Evolutionary conservation across 2,797 vertebrate genomes (phyloP), one percentile per base, ranked within the genome.

Genomic region (Acanthurus leucopareius): DNA sequence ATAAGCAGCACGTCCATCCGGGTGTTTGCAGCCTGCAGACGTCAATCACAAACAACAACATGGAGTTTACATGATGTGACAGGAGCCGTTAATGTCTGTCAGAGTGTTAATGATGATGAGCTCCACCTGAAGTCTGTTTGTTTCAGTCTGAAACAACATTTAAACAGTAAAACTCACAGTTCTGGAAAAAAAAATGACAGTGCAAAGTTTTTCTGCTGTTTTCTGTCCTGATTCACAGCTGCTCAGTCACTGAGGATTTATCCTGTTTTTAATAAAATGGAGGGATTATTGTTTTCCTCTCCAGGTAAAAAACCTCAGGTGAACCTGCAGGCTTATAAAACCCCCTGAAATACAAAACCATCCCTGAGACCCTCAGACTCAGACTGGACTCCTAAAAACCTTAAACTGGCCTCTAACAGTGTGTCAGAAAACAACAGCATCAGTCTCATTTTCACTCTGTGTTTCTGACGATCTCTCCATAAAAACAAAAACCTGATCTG

Each of bases 11-110:
- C 45, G 38, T 60, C 14, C 57, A 48, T 35, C 57, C 32, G 62
- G 35, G 53, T 48, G 48, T 72, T 47, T 9, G 10, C 61, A 1
- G 60, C 49, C 47, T 53, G 67, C 47, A 53, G 5, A 20, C 58
- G 9, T 82, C 62, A 60, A 13, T 82, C 66, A 72, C 62, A 62
- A 78, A 78, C 70, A 77, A 64, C 47, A 75, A 70, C 48, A 74
- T 9, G 48, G 6, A 74, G 71, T 70, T 75, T 45, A 75, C 42
- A 32, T 0, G 13, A 85, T 56, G 73, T 73, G 83, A 75, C 82
- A 75, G 22, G 1, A 40, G 20, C 61, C 62, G 65, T 59, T 65
- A 51, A 19, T 19, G 7, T 40, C 49, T 22, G 71, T 67, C 51
- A 32, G 74, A 49, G 40, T n/a, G 66, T 59, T 76, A 54, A 70